Base-by-base conservation (phyloP, 1,140 invertebrate species). In the Drosophila orosa region DNA sequence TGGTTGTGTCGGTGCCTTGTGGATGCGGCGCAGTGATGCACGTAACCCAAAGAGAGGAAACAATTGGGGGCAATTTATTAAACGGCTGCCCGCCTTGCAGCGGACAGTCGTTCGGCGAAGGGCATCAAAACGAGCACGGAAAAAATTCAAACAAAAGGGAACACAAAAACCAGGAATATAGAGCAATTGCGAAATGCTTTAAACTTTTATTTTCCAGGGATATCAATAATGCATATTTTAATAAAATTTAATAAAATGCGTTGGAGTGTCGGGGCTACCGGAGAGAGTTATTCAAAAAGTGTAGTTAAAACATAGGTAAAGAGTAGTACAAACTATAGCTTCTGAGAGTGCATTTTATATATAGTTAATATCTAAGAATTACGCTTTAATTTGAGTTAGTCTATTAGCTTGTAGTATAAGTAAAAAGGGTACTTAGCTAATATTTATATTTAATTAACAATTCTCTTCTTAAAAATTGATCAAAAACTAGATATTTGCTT, bases 51-150 rank as follows among this genome's bases (percentile, higher is more conserved):
- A 68, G 40, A 54, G 65, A 66, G 65, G 59, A 66, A 66, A 68
- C 65, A 68, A 68, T 68, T 66, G 61, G 25, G 45, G 65, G 61
- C 65, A 68, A 68, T 68, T 68, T 68, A 68, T 68, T 68, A 68
- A 68, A 68, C 45, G 65, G 60, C 44, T 66, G 44, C 65, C 8
- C 60, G 61, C 60, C 60, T 50, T 65, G 65, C 65, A 66, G 35
- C 60, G 45, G 65, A 68, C 65, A 66, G 45, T 65, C 24, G 44
- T 7, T 19, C 22, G 59, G 58, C 33, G n/a, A 9, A 61, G 42
- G 58, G 33, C 33, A 19, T 10, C 42, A 35, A 45, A 52, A 52
- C 29, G 37, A 33, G 45, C 10, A n/a, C 12, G n/a, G 10, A 65
- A 62, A 33, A 68, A 44, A 42, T 29, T 9, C 45, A 54, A n/a